Base-by-base conservation (phyloP, 2,888 invertebrate genomes). In the Daptonema setosum region DNA sequence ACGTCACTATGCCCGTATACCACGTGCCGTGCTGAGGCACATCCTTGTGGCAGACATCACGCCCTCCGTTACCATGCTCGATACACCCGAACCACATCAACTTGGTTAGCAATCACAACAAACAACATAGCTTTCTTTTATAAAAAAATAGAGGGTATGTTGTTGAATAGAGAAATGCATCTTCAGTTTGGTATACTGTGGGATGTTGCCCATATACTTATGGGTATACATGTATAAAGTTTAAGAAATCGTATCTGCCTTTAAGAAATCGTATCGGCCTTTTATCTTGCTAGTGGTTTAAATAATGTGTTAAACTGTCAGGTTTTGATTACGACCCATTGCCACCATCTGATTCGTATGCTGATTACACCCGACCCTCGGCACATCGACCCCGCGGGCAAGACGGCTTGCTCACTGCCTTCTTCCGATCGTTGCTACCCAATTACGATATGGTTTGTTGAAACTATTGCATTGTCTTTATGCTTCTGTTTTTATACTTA, bases 21-120 rank as follows among this genome's bases (percentile, higher is more conserved):
- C 83, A 1, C 73, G 78, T 54, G 81, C 80, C 67, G 78, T 83
- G 64, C 74, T 79, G 52, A 74, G 83, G 28, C 83, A 83, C 68
- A 78, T 83, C 61, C 71, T 83, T 53, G 67, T 83, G n/a, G 80
- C 81, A 0, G 83, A 82, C 64, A 75, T 82, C 52, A n/a, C n/a
- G n/a, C n/a, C n/a, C n/a, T 80, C 80, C 66, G 80, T 81, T 61
- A 78, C 81, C 28, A 77, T 78, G 17, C 75, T 79, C 11, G 71
- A 75, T 51, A 66, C 79, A 54, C 77, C 79, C 47, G 76, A 78
- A 70, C 80, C 70, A 54, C 56, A 69, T 35, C 61, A 67, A 2
- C 61, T 63, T 52, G 60, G 63, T n/a, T n/a, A n/a, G n/a, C n/a
- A n/a, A n/a, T n/a, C n/a, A n/a, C n/a, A n/a, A n/a, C n/a, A n/a